phyloP scores from a whole-genome alignment of 2,113 vertebrate species.

The Macaca nemestrina region DNA sequence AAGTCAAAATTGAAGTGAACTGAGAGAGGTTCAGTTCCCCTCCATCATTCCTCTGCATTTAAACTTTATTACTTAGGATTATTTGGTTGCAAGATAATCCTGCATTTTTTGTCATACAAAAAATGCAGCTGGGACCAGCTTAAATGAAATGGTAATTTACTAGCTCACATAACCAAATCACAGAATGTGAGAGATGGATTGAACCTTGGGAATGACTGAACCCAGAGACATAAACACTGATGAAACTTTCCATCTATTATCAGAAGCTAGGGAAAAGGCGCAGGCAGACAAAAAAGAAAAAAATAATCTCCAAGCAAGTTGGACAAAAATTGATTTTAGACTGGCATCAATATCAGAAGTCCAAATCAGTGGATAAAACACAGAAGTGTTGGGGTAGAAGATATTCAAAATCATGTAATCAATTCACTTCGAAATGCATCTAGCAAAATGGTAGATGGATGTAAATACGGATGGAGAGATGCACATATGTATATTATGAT shows the following conservation, averaged over 20 bases:
- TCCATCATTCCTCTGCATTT: not conserved
- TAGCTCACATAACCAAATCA: not conserved
- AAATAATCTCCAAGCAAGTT: not conserved
- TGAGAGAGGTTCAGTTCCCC: not conserved
- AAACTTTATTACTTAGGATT: slow-evolving; percentile 1
- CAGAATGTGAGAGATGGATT: not conserved
- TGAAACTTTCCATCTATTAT: not conserved
- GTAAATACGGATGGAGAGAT: not conserved
- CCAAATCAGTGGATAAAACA: slow-evolving; percentile 25
- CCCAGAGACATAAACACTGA: not conserved
- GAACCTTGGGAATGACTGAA: not conserved
- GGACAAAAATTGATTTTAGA: not conserved
- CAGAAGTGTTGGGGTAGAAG: not conserved
- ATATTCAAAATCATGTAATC: slow-evolving; percentile 19
- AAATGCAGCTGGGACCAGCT: not conserved
- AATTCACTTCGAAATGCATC: slow-evolving; percentile 38
- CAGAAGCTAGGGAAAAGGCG: not conserved
- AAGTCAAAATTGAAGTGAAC: slow-evolving; percentile 35
- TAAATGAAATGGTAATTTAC: slow-evolving; percentile 20
- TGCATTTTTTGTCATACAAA: not conserved
- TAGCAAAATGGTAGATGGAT: not conserved
- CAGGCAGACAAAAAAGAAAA: not conserved
- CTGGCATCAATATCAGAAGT: not conserved
- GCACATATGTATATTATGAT: not conserved
- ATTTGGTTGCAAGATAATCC: not conserved